Base-by-base conservation (phyloP, 2,888 invertebrate species). In the Parapristionchus giblindavisi region DNA sequence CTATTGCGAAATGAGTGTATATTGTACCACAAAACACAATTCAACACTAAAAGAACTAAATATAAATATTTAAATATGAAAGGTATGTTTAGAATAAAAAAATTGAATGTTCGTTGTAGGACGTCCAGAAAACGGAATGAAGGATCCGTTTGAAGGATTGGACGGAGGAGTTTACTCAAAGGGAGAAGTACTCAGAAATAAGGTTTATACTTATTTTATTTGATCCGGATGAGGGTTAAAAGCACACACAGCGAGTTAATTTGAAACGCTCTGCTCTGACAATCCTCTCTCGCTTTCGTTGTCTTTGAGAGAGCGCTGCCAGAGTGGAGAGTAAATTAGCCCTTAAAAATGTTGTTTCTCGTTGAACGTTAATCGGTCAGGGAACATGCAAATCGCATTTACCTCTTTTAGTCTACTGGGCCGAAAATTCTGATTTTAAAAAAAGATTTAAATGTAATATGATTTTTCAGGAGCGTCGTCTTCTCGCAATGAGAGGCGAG, bases 101-200 rank as follows among this genome's bases (percentile, higher is more conserved):
- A 5, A n/a, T 17, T 54, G 54, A n/a, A 5, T 6, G 6, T 5
- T 4, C n/a, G 24, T 29, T 43, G 2, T 1, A 66, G 66, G 66
- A 66, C 66, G 66, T 38, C 63, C 63, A 5, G 63, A 63, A 3
- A 36, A 36, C 21, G 66, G n/a, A 32, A 29, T 51, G 5, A 81
- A 79, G 72, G 80, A 83, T 75, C 81, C 83, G 21, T 83, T 83
- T 65, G 83, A 81, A 48, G 83, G 83, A 34, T 75, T 83, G 27
- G 83, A 83, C 34, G 78, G 79, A 54, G 83, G 83, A 11, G 79
- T 80, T 76, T 83, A 79, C 77, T 80, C 80, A 40, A 83, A 83
- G 73, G 83, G 83, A 76, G 83, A 83, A 43, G 80, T 83, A 11
- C 75, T 78, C 21, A 79, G 83, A 43, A 83, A 83, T 58, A 78